Percentiles rank a stretch among this genome's conserved stretches.
phyloP scores from a whole-genome alignment of 2,888 invertebrate species.

The Synanthedon formicaeformis region DNA sequence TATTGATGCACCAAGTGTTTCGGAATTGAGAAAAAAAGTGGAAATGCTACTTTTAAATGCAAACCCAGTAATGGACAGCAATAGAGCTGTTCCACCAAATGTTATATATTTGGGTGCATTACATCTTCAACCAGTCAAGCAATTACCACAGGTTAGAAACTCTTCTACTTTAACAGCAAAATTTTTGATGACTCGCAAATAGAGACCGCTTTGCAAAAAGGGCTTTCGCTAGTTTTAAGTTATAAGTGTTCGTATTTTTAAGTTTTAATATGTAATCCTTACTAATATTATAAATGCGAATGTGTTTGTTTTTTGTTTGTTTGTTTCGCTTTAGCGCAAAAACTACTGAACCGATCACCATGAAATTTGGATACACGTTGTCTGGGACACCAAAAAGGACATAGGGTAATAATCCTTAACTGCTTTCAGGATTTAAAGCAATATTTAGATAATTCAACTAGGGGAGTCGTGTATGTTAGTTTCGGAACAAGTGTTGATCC shows the following conservation, averaged over 20 bases:
- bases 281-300: too few relatives aligned
- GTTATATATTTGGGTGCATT: slow-evolving; percentile 42
- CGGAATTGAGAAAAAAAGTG: slow-evolving; percentile 18
- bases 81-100: slow-evolving; percentile 41
- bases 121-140: slow-evolving; percentile 26
- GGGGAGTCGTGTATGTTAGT: slow-evolving; percentile 8
- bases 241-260: too few relatives aligned
- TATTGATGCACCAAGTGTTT: slow-evolving; percentile 11
- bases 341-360: too few relatives aligned
- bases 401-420: too few relatives aligned
- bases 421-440: slow-evolving; percentile 3
- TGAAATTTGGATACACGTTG: too few relatives aligned
- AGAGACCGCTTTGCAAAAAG: too few relatives aligned
- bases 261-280: too few relatives aligned
- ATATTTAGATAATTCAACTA: slow-evolving; percentile 10
- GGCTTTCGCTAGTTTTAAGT: too few relatives aligned
- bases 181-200: background rate
- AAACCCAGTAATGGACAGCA: slow-evolving; percentile 33
- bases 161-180: background rate
- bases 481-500: slow-evolving; percentile 12
- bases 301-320: too few relatives aligned
- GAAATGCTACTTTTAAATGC: slow-evolving; percentile 42
- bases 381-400: too few relatives aligned
- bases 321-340: too few relatives aligned
- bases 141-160: slow-evolving; percentile 33